phyloP scores from a whole-genome alignment of 2,888 invertebrate genomes.

The Anoplius nigerrimus region DNA sequence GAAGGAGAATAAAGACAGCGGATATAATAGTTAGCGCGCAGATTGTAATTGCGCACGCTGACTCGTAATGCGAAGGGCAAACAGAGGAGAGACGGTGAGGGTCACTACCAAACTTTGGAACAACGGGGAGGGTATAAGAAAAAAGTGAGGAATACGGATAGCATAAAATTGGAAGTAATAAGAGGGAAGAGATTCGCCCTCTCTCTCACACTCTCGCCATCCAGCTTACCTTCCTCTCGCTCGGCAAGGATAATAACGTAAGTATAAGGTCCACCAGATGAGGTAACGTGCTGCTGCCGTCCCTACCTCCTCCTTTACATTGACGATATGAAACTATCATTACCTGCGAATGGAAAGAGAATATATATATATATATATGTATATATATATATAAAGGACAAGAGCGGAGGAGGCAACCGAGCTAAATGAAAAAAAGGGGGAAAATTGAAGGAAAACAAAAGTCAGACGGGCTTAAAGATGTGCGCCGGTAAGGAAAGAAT shows the following conservation, averaged over 20 bases:
- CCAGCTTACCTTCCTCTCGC: neutral
- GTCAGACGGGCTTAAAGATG: neutral
- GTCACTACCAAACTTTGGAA: neutral
- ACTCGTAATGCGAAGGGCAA: too few relatives aligned
- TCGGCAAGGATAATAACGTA: conserved; percentile 60
- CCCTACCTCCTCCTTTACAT: conserved; percentile 11
- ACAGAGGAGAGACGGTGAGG: too few relatives aligned
- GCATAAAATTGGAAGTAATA: conserved; percentile 57
- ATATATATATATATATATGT: neutral
- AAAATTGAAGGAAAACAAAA: neutral
- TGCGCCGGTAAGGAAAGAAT: too few relatives aligned
- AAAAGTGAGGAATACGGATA: conserved; percentile 50
- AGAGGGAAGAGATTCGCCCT: conserved; percentile 45
- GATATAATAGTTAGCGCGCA: too few relatives aligned
- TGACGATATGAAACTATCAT: conserved; percentile 44
- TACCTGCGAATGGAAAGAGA: conserved; percentile 26
- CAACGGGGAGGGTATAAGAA: conserved; percentile 33
- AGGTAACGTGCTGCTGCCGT: conserved; percentile 30
- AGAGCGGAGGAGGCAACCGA: neutral
- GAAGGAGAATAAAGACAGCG: too few relatives aligned
- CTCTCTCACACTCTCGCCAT: conserved; percentile 29
- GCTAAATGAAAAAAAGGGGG: neutral
- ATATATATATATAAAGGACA: neutral
- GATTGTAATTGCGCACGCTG: too few relatives aligned
- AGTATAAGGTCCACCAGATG: conserved; percentile 61